Evolutionary conservation across 2,113 vertebrate species (phyloP).

Genomic region (Prunella himalayana): DNA sequence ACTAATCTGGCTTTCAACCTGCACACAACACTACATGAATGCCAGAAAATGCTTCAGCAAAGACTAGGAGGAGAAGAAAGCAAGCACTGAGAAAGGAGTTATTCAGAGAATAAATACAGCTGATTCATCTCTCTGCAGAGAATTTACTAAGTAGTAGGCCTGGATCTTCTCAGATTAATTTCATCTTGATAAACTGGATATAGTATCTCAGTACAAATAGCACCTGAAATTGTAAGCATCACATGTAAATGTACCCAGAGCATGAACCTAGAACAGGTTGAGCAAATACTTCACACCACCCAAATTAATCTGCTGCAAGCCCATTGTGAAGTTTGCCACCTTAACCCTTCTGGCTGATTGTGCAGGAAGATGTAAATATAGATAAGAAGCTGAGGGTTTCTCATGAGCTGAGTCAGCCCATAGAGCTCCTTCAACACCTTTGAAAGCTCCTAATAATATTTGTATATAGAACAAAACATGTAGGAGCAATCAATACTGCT

Average conservation of each 20-base stretch:
- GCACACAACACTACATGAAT: not conserved
- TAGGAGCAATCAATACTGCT: not conserved
- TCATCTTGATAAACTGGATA: not conserved
- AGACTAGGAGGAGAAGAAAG: not conserved
- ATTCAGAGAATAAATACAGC: not conserved
- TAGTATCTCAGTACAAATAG: not conserved
- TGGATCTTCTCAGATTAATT: not conserved
- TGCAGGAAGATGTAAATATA: not conserved
- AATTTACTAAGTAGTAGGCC: not conserved
- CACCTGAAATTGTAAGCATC: not conserved
- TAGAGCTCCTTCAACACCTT: not conserved
- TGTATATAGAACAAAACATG: not conserved
- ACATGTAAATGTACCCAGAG: not conserved
- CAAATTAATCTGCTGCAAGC: not conserved
- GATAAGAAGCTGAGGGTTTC: not conserved
- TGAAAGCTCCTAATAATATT: not conserved
- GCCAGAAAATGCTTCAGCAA: not conserved
- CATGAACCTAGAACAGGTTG: not conserved
- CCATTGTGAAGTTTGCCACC: not conserved
- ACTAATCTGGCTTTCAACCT: not conserved
- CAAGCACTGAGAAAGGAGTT: not conserved
- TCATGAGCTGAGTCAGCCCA: not conserved
- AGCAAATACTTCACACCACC: not conserved
- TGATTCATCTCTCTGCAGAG: not conserved
- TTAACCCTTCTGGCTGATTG: not conserved